Base-by-base conservation (phyloP, 2,113 vertebrate genomes). In the Acrocephalus arundinaceus region DNA sequence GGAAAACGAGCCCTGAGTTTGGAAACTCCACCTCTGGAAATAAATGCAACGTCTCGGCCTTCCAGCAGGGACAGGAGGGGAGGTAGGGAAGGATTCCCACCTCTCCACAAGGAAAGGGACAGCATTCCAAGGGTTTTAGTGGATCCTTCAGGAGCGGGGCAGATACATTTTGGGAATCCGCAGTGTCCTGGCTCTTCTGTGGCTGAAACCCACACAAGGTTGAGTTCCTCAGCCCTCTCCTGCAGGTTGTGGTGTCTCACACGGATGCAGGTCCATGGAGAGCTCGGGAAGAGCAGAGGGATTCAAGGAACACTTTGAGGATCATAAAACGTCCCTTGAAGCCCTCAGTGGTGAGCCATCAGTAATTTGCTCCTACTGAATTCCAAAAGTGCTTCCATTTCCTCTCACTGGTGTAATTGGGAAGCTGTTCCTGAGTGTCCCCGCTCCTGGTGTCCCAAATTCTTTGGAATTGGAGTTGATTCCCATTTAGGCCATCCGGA, bases 161-260 rank as follows among this genome's bases (percentile, higher is more conserved):
- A 1, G 25, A 7, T 2, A 2, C 2, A 1, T 22, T 61, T 49
- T 10, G 57, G n/a, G n/a, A 61, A 20, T 5, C 1, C 2, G 0
- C 30, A n/a, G 20, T 1, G 14, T 4, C 23, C 11, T 39, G 9
- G 37, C 37, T 39, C 7, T 57, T 12, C 33, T 17, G 37, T 4
- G 21, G 21, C 54, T 67, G 63, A 30, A 71, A 54, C 14, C 5
- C 63, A 10, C 24, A 28, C 8, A 55, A 57, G 22, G 6, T 19
- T 10, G 46, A 46, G 14, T 7, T 37, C 17, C 20, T 79, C n/a
- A 14, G 3, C 8, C 23, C 6, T 23, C 3, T 77, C 24, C 46
- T 7, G 21, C 24, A 30, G 41, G 2, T 10, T 22, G 59, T 3
- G 24, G 22, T 33, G 33, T 15, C 25, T 25, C 24, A 2, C 4